Conservation (phyloP, 2,113 vertebrate genomes). For the Octodon degus region DNA sequence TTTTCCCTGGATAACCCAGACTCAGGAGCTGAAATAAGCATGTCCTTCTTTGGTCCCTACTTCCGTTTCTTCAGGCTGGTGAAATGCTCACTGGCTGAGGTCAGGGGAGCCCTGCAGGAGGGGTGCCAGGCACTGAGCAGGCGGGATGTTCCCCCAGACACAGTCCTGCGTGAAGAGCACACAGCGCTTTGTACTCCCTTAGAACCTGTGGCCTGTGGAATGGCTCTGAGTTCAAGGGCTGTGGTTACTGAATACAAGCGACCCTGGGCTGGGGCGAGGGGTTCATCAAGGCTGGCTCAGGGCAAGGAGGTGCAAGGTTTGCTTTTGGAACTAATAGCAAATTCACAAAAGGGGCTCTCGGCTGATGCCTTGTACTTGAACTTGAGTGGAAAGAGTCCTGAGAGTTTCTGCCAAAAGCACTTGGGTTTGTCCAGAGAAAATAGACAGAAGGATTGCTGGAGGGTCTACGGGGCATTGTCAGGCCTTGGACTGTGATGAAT, state of each 20-base stretch:
- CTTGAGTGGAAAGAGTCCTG: background rate
- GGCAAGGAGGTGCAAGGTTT: background rate
- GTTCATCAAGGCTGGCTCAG: background rate
- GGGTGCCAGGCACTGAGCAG: background rate
- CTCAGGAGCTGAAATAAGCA: no score
- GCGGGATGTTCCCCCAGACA: background rate
- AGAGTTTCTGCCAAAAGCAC: background rate
- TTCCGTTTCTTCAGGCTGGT: slow-evolving; percentile 7
- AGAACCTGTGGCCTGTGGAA: background rate
- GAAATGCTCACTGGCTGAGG: background rate
- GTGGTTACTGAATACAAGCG: accelerated
- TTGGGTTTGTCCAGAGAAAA: slow-evolving; percentile 26
- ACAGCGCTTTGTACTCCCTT: background rate
- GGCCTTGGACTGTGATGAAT: slow-evolving; percentile 30
- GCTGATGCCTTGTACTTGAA: background rate
- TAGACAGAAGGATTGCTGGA: slow-evolving; percentile 23
- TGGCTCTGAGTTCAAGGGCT: background rate
- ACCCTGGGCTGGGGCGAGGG: background rate
- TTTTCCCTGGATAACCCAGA: background rate
- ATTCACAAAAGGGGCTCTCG: background rate
- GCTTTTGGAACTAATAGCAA: background rate
- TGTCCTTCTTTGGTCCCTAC: background rate
- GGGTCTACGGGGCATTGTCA: background rate
- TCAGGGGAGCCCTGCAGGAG: background rate
- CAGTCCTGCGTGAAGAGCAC: accelerated